Percentiles rank a stretch among this genome's conserved stretches.
These are phyloP conservation scores for Epinephelus cyanopodus DNA, from an alignment of 2,113 vertebrate species.

Conservation along the genomic window DNA sequence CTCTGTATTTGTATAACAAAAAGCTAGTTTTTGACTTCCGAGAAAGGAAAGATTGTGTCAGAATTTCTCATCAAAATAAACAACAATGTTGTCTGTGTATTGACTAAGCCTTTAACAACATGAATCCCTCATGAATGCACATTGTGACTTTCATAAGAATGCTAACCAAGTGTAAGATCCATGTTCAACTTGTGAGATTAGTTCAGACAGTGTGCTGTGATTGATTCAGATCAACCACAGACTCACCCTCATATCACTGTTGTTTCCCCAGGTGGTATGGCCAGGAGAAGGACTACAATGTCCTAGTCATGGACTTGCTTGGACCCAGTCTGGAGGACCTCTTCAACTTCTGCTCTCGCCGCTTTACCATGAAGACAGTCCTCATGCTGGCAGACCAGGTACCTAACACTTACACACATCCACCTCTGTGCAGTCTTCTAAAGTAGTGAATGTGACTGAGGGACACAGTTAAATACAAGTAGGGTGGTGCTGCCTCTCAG, in stretches of 20 bases:
- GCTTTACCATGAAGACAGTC: conserved; percentile 99
- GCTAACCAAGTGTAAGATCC: background rate
- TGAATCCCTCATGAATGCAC: background rate
- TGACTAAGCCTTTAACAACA: background rate
- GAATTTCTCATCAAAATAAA: background rate
- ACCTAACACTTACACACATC: background rate
- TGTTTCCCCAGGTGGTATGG: conserved; percentile 94
- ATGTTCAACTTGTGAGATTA: background rate
- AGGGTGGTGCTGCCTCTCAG: background rate
- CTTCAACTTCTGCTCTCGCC: conserved; percentile 99
- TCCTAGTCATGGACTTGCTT: conserved; percentile 99
- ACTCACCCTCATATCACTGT: background rate
- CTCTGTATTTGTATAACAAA: background rate
- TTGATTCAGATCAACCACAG: background rate
- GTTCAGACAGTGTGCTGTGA: background rate
- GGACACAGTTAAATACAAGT: background rate
- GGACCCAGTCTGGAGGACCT: conserved; percentile 98
- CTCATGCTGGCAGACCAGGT: conserved; percentile 99
- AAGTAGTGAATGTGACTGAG: background rate
- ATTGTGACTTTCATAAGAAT: background rate
- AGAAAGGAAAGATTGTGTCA: background rate
- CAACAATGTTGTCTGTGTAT: background rate
- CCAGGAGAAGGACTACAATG: conserved; percentile 99
- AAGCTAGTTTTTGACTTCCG: background rate
- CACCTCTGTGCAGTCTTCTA: background rate